Evolutionary conservation across 1,140 invertebrate species (phyloP), one percentile per base, ranked within the genome.

Genomic region (Drosophila pectinifera): DNA sequence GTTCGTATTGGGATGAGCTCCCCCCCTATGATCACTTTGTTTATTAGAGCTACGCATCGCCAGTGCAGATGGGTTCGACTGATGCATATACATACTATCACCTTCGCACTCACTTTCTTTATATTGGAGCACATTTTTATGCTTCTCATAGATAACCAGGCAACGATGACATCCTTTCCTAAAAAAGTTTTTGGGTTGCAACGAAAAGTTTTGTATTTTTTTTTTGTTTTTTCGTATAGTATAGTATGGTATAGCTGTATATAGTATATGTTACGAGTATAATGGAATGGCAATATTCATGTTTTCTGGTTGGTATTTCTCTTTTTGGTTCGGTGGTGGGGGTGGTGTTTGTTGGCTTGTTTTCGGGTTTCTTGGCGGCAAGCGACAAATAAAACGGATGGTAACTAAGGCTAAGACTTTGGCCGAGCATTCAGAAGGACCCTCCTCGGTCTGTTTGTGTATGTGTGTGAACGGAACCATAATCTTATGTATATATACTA

Each of bases 81-180:
- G 91, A 92, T 92, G 91, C 91, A 91, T 90, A 91, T 92, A 92
- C 91, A 92, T 92, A 92, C 79, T 92, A 90, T 92, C 91, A 92
- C 91, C 92, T 92, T 92, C 92, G 90, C 93, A 97, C 97, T 97
- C 94, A 98, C 97, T 98, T 95, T 98, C 97, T 96, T 98, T 98
- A 94, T 98, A 98, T 93, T 98, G 97, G 75, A 98, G 94, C 70
- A 98, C 97, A 93, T 98, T 98, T 80, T 95, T 94, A 93, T 98
- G 97, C 90, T 97, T 97, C 92, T 97, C 96, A 91, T 98, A 96
- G 92, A 98, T 97, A 76, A 98, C 97, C 86, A 98, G 95, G 93
- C 97, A 98, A 65, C 96, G 95, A 93, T 96, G 96, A 93, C 96
- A 97, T 80, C 91, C 91, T 90, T 92, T 92, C 78, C 91, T 92